These are phyloP conservation scores for Saxidomus purpurata DNA, from an alignment of 1,140 invertebrate species.

Conservation along the genomic window DNA sequence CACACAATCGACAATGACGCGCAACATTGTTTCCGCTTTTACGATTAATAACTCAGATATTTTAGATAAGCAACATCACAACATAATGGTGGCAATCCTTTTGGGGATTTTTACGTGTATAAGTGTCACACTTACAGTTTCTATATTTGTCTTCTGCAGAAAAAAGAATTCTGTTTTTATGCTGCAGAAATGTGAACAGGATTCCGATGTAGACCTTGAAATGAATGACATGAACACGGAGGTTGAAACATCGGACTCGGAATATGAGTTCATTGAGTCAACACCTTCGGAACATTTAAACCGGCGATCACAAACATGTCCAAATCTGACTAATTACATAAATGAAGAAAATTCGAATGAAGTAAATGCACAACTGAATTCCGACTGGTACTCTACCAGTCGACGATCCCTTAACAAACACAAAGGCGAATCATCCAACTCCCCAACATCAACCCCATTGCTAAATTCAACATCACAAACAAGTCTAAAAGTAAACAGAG, in stretches of 20 bases:
- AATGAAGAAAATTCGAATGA: not conserved
- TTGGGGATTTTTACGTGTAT: slow-evolving; percentile 79
- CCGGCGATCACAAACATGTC: slow-evolving; percentile 66
- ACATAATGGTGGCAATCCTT: slow-evolving; percentile 53
- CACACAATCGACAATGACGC: not conserved
- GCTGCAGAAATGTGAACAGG: slow-evolving; percentile 78
- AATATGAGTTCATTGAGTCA: slow-evolving; percentile 52
- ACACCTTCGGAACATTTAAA: not conserved
- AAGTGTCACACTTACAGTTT: slow-evolving; percentile 78
- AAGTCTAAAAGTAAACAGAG: not conserved
- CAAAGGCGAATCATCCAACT: not conserved
- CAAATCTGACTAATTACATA: slow-evolving; percentile 33
- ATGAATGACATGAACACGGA: slow-evolving; percentile 82
- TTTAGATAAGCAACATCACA: slow-evolving; percentile 64
- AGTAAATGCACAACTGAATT: not conserved
- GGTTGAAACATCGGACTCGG: slow-evolving; percentile 71
- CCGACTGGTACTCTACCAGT: not conserved
- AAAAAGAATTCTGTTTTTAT: slow-evolving; percentile 85
- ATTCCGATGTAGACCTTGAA: slow-evolving; percentile 78
- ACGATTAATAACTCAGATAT: slow-evolving; percentile 8
- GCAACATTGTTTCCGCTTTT: slow-evolving; percentile 51
- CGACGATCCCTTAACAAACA: not conserved
- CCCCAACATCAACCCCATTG: slow-evolving; percentile 18
- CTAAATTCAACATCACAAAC: slow-evolving; percentile 4
- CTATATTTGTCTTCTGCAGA: slow-evolving; percentile 82